A percentile compares a stretch with the other conserved stretches of the same genome.
These are phyloP conservation scores for Teinopalpus imperialis DNA, from an alignment of 2,888 invertebrate genomes.

Conservation along the genomic window DNA sequence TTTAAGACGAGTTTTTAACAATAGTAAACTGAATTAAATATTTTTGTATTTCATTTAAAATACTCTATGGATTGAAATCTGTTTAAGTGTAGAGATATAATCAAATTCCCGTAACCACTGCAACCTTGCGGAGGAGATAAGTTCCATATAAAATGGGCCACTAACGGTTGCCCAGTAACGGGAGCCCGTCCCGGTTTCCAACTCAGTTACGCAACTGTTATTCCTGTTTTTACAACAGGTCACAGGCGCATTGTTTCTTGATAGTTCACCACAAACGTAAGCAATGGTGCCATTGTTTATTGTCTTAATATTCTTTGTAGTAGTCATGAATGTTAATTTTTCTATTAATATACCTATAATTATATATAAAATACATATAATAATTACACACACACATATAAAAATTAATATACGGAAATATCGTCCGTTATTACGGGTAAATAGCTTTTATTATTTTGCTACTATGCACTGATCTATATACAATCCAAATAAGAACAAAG, in stretches of 20 bases:
- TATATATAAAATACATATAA: too few species aligned
- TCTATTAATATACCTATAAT: too few species aligned
- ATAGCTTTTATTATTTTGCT: too few species aligned
- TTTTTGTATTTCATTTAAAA: too few species aligned
- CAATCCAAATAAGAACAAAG: too few species aligned
- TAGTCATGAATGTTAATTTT: background rate
- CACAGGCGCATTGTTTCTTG: slow-evolving; percentile 9
- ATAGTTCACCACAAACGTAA: slow-evolving; percentile 8
- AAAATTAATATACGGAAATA: too few species aligned
- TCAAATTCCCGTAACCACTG: slow-evolving; percentile 31
- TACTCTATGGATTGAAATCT: too few species aligned
- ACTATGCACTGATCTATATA: too few species aligned
- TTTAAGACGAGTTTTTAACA: too few species aligned
- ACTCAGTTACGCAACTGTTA: slow-evolving; percentile 38
- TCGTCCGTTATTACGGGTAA: too few species aligned
- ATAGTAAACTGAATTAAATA: too few species aligned
- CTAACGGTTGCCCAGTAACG: slow-evolving; percentile 63
- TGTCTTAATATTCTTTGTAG: background rate
- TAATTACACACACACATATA: too few species aligned
- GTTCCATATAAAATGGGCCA: slow-evolving; percentile 45
- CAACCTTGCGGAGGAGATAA: slow-evolving; percentile 31
- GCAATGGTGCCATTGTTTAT: background rate
- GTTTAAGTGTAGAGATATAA: slow-evolving; percentile 7
- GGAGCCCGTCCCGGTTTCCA: slow-evolving; percentile 50
- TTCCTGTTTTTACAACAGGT: slow-evolving; percentile 33